A percentile compares a stretch with the other conserved stretches of the same genome.
phyloP scores from a whole-genome alignment of 1,140 invertebrate species.

The Aporrectodea caliginosa region DNA sequence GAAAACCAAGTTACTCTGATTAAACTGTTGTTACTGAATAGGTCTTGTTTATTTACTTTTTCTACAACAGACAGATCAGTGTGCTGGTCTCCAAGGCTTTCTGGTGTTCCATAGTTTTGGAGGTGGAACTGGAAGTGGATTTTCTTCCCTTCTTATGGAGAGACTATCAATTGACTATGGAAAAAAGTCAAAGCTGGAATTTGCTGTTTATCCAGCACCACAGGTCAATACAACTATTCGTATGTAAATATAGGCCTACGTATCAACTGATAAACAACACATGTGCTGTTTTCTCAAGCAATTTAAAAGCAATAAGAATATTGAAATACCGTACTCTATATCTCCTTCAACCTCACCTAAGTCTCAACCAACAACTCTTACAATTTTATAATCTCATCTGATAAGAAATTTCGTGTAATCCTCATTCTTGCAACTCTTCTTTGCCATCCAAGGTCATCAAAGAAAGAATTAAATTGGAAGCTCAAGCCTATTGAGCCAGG shows the following conservation, averaged over 20 bases:
- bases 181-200: constrained; percentile 84
- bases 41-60: too few species aligned
- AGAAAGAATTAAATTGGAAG: too few species aligned
- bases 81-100: constrained; percentile 48
- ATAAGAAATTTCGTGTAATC: too few species aligned
- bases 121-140: constrained; percentile 72
- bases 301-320: neutral
- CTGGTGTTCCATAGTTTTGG: constrained; percentile 53
- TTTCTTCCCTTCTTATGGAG: constrained; percentile 26
- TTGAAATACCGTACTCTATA: too few species aligned
- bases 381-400: too few species aligned
- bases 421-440: too few species aligned
- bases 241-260: neutral
- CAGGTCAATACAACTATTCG: constrained; percentile 55
- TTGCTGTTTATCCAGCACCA: constrained; percentile 82
- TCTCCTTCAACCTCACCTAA: too few species aligned
- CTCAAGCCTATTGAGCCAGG: too few species aligned
- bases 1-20: too few species aligned
- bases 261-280: neutral
- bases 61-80: constrained; percentile 10
- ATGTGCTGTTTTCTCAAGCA: neutral
- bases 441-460: too few species aligned
- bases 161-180: constrained; percentile 78
- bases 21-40: too few species aligned
- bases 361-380: too few species aligned